phyloP scores from a whole-genome alignment of 2,888 invertebrate genomes.

The Ophion slaviceki region DNA sequence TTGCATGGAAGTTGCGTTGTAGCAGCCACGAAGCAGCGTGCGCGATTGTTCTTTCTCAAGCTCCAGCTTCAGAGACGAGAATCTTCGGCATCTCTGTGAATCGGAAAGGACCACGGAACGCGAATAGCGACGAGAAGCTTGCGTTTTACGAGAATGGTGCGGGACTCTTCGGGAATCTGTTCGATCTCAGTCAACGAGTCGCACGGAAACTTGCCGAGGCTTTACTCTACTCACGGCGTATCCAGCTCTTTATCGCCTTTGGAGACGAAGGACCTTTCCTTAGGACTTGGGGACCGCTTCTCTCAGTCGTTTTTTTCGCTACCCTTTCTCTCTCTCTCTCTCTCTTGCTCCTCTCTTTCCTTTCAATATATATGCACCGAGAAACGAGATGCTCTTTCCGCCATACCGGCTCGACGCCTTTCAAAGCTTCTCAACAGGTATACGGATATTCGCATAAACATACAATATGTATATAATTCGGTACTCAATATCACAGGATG shows the following conservation, averaged over 20 bases:
- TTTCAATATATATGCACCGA: slow-evolving; percentile 30
- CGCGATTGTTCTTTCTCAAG: slow-evolving; percentile 57
- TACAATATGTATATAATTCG: slow-evolving; percentile 34
- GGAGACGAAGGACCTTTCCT: slow-evolving; percentile 38
- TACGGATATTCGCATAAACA: slow-evolving; percentile 23
- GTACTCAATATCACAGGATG: slow-evolving; percentile 16
- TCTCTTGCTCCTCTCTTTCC: slow-evolving; percentile 14
- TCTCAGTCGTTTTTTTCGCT: slow-evolving; percentile 15
- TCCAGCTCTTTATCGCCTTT: slow-evolving; percentile 61
- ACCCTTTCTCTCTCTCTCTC: too few relatives aligned
- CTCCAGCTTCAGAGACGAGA: slow-evolving; percentile 59
- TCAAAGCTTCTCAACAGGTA: slow-evolving; percentile 37
- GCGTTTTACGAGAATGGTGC: slow-evolving; percentile 50
- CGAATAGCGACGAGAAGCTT: slow-evolving; percentile 46
- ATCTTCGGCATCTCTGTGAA: slow-evolving; percentile 70
- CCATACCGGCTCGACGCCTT: slow-evolving; percentile 57
- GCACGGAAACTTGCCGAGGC: slow-evolving; percentile 56
- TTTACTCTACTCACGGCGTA: slow-evolving; percentile 47
- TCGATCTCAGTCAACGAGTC: slow-evolving; percentile 63
- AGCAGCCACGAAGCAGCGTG: slow-evolving; percentile 53
- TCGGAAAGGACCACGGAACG: slow-evolving; percentile 53
- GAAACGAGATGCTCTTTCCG: slow-evolving; percentile 53
- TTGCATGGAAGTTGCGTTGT: slow-evolving; percentile 55
- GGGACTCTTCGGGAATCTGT: slow-evolving; percentile 60
- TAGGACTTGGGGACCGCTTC: slow-evolving; percentile 31